Conservation (phyloP, 2,888 invertebrate genomes). For the Apotomis betuletana region DNA sequence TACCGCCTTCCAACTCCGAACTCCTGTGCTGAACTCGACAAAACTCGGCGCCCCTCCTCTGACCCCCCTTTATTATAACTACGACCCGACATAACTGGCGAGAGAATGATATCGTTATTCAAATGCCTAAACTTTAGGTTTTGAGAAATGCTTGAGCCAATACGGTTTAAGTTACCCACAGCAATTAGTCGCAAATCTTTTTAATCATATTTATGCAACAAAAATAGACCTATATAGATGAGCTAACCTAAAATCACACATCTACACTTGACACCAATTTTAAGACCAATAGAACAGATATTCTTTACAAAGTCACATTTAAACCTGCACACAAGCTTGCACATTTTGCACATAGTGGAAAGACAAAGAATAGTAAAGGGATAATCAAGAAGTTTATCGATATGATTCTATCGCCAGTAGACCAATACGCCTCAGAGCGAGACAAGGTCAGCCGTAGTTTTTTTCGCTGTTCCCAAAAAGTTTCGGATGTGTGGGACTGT, state of each 20-base stretch:
- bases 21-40: slow-evolving; percentile 83
- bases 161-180: neutral
- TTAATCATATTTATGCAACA: neutral
- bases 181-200: neutral
- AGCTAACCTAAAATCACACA: too few species aligned
- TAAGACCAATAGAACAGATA: too few species aligned
- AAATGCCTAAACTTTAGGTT: neutral
- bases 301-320: too few species aligned
- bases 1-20: slow-evolving; percentile 84
- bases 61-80: slow-evolving; percentile 67
- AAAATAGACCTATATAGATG: too few species aligned
- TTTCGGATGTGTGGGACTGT: slow-evolving; percentile 82
- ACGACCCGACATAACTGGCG: slow-evolving; percentile 67
- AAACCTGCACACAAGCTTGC: neutral
- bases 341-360: neutral
- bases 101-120: slow-evolving; percentile 70
- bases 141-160: neutral
- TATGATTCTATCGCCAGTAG: slow-evolving; percentile 66
- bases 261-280: too few species aligned
- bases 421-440: slow-evolving; percentile 67
- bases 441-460: slow-evolving; percentile 79
- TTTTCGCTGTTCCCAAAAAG: slow-evolving; percentile 79
- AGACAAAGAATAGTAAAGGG: neutral
- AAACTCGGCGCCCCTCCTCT: slow-evolving; percentile 81
- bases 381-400: neutral